Evolutionary conservation across 1,140 invertebrate species (phyloP).

Genomic region (Zaprionus ghesquierei): DNA sequence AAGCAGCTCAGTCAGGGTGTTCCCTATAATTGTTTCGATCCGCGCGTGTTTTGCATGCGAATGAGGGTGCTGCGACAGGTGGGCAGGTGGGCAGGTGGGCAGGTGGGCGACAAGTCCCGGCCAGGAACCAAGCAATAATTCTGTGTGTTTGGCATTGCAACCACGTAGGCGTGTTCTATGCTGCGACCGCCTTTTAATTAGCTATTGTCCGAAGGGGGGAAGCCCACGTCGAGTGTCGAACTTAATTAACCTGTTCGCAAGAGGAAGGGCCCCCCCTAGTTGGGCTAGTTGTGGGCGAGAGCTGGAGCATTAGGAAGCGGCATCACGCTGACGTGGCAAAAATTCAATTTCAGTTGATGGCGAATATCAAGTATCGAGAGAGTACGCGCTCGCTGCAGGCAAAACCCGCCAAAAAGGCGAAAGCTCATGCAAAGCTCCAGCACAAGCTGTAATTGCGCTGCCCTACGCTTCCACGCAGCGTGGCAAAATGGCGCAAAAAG

Average conservation of each 20-base stretch:
- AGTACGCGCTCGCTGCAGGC: background rate
- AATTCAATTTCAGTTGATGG: slow-evolving; percentile 34
- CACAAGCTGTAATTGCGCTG: slow-evolving; percentile 29
- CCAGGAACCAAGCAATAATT: slow-evolving; percentile 39
- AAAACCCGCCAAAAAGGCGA: background rate
- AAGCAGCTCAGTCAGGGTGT: slow-evolving; percentile 42
- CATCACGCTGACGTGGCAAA: background rate
- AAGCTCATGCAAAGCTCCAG: background rate
- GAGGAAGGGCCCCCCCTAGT: no score
- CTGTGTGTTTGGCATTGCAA: slow-evolving; percentile 56
- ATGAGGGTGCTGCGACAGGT: slow-evolving; percentile 15
- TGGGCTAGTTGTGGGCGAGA: background rate
- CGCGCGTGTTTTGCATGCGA: slow-evolving; percentile 69
- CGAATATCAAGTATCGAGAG: background rate
- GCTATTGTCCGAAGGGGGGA: slow-evolving; percentile 8
- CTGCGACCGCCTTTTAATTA: slow-evolving; percentile 70
- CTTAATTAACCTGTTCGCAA: slow-evolving; percentile 56
- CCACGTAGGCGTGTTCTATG: slow-evolving; percentile 43
- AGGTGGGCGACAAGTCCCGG: background rate
- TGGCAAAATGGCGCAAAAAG: background rate
- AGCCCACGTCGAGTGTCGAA: slow-evolving; percentile 6
- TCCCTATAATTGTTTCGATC: slow-evolving; percentile 66
- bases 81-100: no score
- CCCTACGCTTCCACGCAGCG: background rate
- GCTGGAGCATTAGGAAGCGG: background rate